Conservation (phyloP, 1,140 invertebrate species). For the Manduca sexta region DNA sequence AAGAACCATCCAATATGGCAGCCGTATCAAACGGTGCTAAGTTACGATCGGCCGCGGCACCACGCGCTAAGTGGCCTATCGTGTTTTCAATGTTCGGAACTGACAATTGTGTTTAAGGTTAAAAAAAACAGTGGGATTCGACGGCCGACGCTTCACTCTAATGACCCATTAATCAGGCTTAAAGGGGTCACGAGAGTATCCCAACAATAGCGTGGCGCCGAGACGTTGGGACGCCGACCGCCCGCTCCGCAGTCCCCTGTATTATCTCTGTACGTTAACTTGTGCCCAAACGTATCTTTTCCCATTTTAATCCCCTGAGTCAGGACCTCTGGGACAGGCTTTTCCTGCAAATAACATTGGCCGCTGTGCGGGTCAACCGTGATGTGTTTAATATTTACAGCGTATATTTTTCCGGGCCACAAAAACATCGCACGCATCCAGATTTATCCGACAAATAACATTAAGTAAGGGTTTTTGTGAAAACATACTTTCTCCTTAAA, state of each 20-base stretch:
- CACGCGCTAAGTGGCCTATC: conserved; percentile 57
- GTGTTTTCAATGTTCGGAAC: conserved; percentile 56
- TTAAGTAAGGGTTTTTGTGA: no score
- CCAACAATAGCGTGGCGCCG: conserved; percentile 18
- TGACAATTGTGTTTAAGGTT: conserved; percentile 32
- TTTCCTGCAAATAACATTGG: no score
- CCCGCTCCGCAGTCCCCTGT: background rate
- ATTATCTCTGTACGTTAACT: background rate
- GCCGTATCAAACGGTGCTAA: conserved; percentile 55
- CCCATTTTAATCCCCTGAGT: background rate
- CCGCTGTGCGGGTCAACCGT: no score
- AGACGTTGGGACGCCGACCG: conserved; percentile 22
- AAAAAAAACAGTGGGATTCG: conserved; percentile 33
- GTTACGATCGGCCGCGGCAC: conserved; percentile 49
- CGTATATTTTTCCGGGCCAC: no score
- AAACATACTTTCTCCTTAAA: no score
- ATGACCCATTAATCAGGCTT: conserved; percentile 48
- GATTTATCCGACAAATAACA: no score
- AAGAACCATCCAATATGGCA: conserved; percentile 54
- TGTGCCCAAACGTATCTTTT: background rate
- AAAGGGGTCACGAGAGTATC: conserved; percentile 26
- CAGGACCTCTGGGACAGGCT: no score
- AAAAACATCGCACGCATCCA: no score
- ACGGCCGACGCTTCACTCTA: conserved; percentile 19
- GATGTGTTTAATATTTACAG: no score